Evolutionary conservation across 2,888 invertebrate species (phyloP).

Genomic region (Mesorhabditis sp.): DNA sequence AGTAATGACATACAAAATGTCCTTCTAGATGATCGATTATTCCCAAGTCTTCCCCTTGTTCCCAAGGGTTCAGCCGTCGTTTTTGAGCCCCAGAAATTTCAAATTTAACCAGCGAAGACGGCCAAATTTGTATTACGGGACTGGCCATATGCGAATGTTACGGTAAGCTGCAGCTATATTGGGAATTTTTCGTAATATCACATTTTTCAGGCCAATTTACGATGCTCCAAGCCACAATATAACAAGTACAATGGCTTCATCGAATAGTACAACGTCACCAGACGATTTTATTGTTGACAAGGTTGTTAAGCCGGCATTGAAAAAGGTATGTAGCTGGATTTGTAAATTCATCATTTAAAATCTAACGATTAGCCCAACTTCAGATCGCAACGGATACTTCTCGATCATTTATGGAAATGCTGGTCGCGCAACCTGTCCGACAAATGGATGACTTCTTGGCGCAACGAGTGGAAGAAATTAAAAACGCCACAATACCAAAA

Average conservation of each 20-base stretch:
- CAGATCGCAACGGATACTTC: background rate
- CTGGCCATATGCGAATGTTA: too few relatives aligned
- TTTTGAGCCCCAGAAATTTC: conserved; percentile 16
- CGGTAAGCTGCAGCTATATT: too few relatives aligned
- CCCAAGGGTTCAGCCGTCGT: conserved; percentile 33
- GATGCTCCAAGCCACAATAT: background rate
- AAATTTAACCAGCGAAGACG: background rate
- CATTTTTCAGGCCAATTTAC: background rate
- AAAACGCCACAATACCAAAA: background rate
- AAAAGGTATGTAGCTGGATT: background rate
- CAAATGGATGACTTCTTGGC: conserved; percentile 1
- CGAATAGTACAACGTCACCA: background rate
- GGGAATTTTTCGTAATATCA: too few relatives aligned
- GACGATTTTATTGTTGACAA: background rate
- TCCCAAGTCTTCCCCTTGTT: conserved; percentile 31
- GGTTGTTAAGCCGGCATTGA: background rate
- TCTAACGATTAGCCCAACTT: background rate
- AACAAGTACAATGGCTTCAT: background rate
- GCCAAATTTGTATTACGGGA: background rate
- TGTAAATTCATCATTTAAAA: background rate
- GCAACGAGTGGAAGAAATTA: background rate
- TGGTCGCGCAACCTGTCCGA: background rate
- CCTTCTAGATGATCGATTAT: conserved; percentile 20
- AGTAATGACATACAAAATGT: background rate
- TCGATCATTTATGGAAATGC: background rate